Percentiles rank a stretch among this genome's conserved stretches.
phyloP scores from a whole-genome alignment of 2,888 invertebrate species.

The Clivina fossor region DNA sequence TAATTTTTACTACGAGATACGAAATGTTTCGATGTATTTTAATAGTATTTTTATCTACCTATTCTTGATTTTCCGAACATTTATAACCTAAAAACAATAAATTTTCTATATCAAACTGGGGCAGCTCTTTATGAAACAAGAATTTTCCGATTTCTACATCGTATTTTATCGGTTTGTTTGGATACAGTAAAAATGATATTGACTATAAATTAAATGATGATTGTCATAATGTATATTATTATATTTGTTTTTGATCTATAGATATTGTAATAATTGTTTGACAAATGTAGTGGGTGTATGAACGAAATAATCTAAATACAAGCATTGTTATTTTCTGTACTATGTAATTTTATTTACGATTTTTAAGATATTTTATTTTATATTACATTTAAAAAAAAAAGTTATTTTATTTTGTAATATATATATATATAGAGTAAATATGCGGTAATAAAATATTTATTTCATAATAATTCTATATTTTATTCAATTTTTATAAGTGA shows the following conservation, averaged over 20 bases:
- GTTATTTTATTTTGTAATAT: too few species aligned
- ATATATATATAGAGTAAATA: too few species aligned
- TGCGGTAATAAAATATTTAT: too few species aligned
- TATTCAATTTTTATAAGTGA: too few species aligned
- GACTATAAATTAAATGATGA: too few species aligned
- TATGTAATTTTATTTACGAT: too few species aligned
- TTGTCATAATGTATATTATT: too few species aligned
- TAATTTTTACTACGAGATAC: slow-evolving; percentile 25
- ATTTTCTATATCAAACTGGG: slow-evolving; percentile 23
- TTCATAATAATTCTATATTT: too few species aligned
- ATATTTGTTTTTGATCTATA: slow-evolving; percentile 20
- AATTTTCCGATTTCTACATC: neutral
- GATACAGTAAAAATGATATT: too few species aligned
- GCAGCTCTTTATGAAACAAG: slow-evolving; percentile 6
- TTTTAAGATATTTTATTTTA: too few species aligned
- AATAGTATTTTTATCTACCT: slow-evolving; percentile 30
- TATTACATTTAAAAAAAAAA: too few species aligned
- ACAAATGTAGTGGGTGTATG: slow-evolving; percentile 24
- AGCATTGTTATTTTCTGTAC: slow-evolving; percentile 33
- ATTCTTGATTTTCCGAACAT: slow-evolving; percentile 14
- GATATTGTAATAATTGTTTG: slow-evolving; percentile 27
- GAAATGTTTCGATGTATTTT: slow-evolving; percentile 30
- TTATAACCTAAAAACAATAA: slow-evolving; percentile 7
- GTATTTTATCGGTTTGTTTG: neutral
- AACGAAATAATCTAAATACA: slow-evolving; percentile 30